Base-by-base conservation (phyloP, 2,797 vertebrate species). In the Lagorchestes hirsutus region DNA sequence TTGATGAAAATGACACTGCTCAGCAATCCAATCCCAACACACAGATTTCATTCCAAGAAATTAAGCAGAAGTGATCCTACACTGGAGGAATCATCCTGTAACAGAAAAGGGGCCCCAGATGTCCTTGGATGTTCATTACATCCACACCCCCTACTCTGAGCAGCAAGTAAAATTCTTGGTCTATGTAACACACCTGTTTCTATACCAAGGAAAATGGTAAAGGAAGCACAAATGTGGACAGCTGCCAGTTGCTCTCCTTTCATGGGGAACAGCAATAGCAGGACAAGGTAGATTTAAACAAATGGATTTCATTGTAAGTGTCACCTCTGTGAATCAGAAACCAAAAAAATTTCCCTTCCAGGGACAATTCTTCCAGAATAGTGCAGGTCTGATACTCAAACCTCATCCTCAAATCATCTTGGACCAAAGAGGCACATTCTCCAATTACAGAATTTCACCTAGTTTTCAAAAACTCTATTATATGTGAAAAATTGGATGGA, bases 1-100 rank as follows among this genome's bases (percentile, higher is more conserved):
- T 94, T 97, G 92, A 94, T 13, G 50, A 97, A 96, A 98, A 96
- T 28, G 91, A 96, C 96, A 98, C 93, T 93, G 54, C 50, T 97
- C 97, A 18, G 97, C 96, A 98, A 4, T 97, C 97, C 95, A 96
- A 95, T 96, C 67, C 98, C 97, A 97, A 97, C 98, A 97, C 93
- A 95, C 40, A 96, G 90, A 97, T 97, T 94, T 96, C 93, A 97
- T 95, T 95, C 54, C 95, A 97, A 97, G 96, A 97, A 91, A 96
- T 96, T 98, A 97, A 95, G 97, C 97, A 97, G 96, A 98, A 97
- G 96, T 98, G 96, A 97, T 95, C 95, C 96, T 97, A 96, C 92
- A 95, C 96, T 96, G 95, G 54, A 94, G 97, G 97, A 96, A 97
- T 97, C 96, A 92, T 98, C 74, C 74, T 50, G 40, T 97, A 96